A percentile compares a stretch with the other conserved stretches of the same genome.
Evolutionary conservation across 2,113 vertebrate species (phyloP).

Genomic region (Syngnathoides biaculeatus): DNA sequence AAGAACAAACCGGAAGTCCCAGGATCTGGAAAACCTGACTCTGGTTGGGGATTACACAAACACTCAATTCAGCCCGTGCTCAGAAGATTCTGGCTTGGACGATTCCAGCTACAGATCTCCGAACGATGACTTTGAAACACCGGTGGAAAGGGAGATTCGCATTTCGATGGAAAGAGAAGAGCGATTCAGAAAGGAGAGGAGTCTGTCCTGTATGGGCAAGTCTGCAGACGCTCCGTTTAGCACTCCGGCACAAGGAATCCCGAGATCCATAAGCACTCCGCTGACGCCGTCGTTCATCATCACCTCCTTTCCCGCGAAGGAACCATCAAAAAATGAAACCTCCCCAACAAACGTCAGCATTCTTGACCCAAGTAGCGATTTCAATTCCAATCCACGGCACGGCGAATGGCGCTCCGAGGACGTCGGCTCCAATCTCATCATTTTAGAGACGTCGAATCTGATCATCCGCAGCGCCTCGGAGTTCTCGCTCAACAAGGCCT

Average conservation of each 20-base stretch:
- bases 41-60: conserved; percentile 63
- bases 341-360: conserved; percentile 68
- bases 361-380: conserved; percentile 60
- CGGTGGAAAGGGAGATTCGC: conserved; percentile 73
- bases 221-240: conserved; percentile 57
- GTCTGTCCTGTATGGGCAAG: conserved; percentile 61
- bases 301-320: conserved; percentile 70
- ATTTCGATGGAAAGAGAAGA: conserved; percentile 69
- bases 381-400: conserved; percentile 38
- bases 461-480: conserved; percentile 76
- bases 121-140: conserved; percentile 70
- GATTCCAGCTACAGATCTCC: conserved; percentile 74
- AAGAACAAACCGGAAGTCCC: conserved; percentile 59
- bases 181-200: conserved; percentile 61
- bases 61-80: conserved; percentile 74
- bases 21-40: conserved; percentile 61
- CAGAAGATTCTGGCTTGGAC: conserved; percentile 74
- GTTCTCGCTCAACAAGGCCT: conserved; percentile 68
- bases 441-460: conserved; percentile 73
- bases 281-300: conserved; percentile 74
- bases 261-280: conserved; percentile 62
- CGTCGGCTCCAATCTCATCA: conserved; percentile 64
- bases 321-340: conserved; percentile 58
- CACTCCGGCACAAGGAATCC: conserved; percentile 54
- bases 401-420: conserved; percentile 66